Percentiles rank a stretch among this genome's conserved stretches.
These are phyloP conservation scores for Hydropsyche betteni DNA, from an alignment of 2,888 invertebrate species.

Conservation along the genomic window DNA sequence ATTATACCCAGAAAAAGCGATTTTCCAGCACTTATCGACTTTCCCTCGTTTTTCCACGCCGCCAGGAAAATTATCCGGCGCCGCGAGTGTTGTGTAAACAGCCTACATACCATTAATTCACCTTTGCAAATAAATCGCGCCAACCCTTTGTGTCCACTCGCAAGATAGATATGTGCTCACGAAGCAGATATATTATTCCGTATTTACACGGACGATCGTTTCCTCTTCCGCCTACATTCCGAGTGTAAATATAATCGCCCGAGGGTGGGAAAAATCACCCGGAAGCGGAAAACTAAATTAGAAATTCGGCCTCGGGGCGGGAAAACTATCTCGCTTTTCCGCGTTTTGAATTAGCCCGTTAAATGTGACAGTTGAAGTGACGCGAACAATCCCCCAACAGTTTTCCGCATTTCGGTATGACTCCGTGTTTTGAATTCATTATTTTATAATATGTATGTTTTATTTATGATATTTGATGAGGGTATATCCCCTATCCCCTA, in stretches of 20 bases:
- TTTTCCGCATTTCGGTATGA: not conserved
- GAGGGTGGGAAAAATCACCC: too few species aligned
- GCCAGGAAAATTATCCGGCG: slow-evolving; percentile 26
- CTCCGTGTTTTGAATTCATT: not conserved
- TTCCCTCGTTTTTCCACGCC: not conserved
- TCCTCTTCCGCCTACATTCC: too few species aligned
- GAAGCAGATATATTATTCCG: too few species aligned
- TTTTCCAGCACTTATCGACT: not conserved
- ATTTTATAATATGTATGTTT: too few species aligned
- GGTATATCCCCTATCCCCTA: too few species aligned
- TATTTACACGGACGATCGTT: too few species aligned
- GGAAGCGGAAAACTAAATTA: too few species aligned
- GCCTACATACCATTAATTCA: slow-evolving; percentile 34
- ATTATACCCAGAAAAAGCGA: not conserved
- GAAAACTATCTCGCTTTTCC: not conserved
- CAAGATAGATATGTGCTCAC: not conserved
- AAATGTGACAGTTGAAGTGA: slow-evolving; percentile 17
- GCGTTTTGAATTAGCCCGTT: not conserved
- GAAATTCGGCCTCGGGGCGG: too few species aligned
- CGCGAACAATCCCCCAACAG: not conserved
- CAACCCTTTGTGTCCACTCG: slow-evolving; percentile 27
- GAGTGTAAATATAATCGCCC: too few species aligned
- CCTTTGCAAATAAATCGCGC: slow-evolving; percentile 34
- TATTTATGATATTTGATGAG: too few species aligned
- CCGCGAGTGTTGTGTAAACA: slow-evolving; percentile 36